Percentiles rank a stretch among this genome's conserved stretches.
These are phyloP conservation scores for Drosophila repleta DNA, from an alignment of 1,140 invertebrate genomes.

Conservation along the genomic window DNA sequence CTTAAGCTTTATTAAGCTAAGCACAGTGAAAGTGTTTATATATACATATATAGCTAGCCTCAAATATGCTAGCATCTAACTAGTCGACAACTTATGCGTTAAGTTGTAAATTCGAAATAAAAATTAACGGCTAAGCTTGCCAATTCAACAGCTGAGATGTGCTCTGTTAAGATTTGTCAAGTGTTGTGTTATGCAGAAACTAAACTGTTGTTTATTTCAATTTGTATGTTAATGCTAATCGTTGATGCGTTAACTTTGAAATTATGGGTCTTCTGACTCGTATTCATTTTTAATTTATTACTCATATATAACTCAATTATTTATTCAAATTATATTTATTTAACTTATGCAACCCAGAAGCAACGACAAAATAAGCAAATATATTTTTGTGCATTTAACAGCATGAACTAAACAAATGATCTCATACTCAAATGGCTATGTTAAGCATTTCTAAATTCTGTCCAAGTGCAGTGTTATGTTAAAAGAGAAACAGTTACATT, in stretches of 20 bases:
- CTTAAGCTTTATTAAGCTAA: neutral
- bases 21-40: neutral
- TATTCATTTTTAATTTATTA: no score
- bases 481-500: neutral
- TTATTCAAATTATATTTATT: no score
- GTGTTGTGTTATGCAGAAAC: neutral
- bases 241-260: no score
- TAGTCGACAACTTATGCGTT: neutral
- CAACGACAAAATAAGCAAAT: no score
- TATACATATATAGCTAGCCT: no score
- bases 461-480: neutral
- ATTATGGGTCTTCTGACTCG: no score
- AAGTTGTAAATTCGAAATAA: slow-evolving; percentile 1
- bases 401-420: neutral
- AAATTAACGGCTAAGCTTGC: slow-evolving; percentile 5
- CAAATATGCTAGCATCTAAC: no score
- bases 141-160: neutral
- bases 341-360: no score
- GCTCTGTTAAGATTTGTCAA: neutral
- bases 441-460: neutral
- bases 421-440: neutral
- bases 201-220: neutral
- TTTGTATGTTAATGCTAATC: no score
- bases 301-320: no score
- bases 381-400: neutral